Conservation (phyloP, 2,888 invertebrate species). For the Scotopteryx bipunctaria region DNA sequence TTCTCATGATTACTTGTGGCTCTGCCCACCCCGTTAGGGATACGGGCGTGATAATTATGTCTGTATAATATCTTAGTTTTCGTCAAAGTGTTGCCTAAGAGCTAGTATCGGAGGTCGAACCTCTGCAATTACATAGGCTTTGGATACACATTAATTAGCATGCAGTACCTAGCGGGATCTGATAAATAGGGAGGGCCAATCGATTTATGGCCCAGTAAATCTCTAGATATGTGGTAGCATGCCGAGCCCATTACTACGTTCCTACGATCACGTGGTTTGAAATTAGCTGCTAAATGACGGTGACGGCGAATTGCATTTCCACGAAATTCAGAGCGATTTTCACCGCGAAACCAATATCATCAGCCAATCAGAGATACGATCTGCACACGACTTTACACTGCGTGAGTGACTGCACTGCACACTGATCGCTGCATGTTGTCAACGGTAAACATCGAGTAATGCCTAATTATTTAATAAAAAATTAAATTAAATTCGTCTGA, state of each 20-base stretch:
- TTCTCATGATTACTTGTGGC: no score
- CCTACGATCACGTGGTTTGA: slow-evolving; percentile 19
- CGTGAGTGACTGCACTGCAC: no score
- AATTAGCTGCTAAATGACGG: slow-evolving; percentile 11
- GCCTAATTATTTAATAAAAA: no score
- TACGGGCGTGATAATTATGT: no score
- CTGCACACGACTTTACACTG: background rate
- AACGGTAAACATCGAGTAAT: no score
- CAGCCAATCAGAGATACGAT: background rate
- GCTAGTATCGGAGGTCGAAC: slow-evolving; percentile 1
- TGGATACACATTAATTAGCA: slow-evolving; percentile 38
- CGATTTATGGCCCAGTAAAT: slow-evolving; percentile 40
- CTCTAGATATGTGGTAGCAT: slow-evolving; percentile 32
- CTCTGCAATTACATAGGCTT: slow-evolving; percentile 24
- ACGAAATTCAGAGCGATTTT: slow-evolving; percentile 6
- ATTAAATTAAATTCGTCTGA: no score
- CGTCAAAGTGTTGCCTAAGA: background rate
- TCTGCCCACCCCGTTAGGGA: no score
- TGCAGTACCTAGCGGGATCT: slow-evolving; percentile 32
- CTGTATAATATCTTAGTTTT: background rate
- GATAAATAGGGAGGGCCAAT: slow-evolving; percentile 37
- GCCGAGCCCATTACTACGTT: slow-evolving; percentile 17
- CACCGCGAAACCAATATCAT: slow-evolving; percentile 4
- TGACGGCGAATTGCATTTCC: slow-evolving; percentile 15
- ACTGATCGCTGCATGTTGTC: no score